Evolutionary conservation across 1,140 invertebrate species (phyloP).

Genomic region (Neoseiulus cucumeris): DNA sequence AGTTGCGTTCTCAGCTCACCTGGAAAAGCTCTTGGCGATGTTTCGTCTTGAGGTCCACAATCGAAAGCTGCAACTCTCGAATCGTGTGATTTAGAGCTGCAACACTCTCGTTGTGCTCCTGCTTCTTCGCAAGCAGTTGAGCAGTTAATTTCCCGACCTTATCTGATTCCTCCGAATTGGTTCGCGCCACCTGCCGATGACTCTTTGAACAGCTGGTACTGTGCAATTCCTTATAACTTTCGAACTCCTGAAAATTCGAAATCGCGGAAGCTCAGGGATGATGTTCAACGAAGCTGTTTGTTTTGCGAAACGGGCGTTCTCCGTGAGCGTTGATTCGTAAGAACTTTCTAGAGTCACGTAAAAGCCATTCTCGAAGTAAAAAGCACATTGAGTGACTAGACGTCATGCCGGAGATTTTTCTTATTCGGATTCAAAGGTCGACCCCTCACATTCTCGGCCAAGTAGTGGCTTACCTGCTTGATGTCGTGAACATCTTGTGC

Average conservation of each 20-base stretch:
- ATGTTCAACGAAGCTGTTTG: too few species aligned
- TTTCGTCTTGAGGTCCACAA: not conserved
- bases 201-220: not conserved
- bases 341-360: too few species aligned
- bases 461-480: not conserved
- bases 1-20: too few species aligned
- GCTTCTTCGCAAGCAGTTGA: constrained; percentile 3
- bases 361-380: too few species aligned
- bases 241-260: not conserved
- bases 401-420: too few species aligned
- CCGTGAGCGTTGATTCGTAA: too few species aligned
- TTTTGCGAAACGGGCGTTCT: too few species aligned
- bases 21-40: not conserved
- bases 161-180: constrained; percentile 1
- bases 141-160: not conserved
- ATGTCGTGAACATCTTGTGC: constrained; percentile 2
- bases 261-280: too few species aligned
- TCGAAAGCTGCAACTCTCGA: not conserved
- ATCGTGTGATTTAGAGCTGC: not conserved
- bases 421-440: too few species aligned
- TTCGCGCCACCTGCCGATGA: not conserved
- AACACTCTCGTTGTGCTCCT: not conserved
- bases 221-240: constrained; percentile 5
- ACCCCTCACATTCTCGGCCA: too few species aligned
- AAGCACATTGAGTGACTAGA: too few species aligned